phyloP scores from a whole-genome alignment of 2,888 invertebrate species.

The Nipponacmea schrenckii region DNA sequence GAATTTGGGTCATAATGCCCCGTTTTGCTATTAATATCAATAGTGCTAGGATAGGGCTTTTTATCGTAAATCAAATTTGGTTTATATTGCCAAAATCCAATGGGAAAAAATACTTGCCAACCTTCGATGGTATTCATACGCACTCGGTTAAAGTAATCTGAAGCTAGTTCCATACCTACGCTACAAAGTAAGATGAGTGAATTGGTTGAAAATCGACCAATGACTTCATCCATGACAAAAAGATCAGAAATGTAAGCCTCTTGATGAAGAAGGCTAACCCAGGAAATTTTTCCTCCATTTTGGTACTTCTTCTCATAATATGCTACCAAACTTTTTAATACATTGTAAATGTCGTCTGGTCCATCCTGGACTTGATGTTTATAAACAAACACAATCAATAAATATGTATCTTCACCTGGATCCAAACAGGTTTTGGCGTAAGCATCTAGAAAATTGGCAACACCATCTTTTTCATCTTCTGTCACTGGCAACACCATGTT shows the following conservation, averaged over 20 bases:
- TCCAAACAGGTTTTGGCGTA: slow-evolving; percentile 81
- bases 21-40: slow-evolving; percentile 65
- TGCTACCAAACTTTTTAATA: slow-evolving; percentile 75
- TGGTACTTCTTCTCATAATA: slow-evolving; percentile 75
- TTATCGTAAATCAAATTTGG: slow-evolving; percentile 71
- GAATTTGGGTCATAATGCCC: slow-evolving; percentile 84
- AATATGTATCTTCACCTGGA: slow-evolving; percentile 81
- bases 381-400: slow-evolving; percentile 78
- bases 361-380: slow-evolving; percentile 26
- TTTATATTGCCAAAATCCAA: slow-evolving; percentile 89
- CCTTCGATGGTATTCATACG: slow-evolving; percentile 93
- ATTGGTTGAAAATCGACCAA: slow-evolving; percentile 79
- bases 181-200: slow-evolving; percentile 55
- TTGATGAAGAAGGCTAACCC: slow-evolving; percentile 67
- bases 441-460: slow-evolving; percentile 77
- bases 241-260: slow-evolving; percentile 67
- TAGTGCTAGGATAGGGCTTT: slow-evolving; percentile 56
- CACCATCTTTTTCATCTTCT: slow-evolving; percentile 69
- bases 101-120: slow-evolving; percentile 90
- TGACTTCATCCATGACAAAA: slow-evolving; percentile 76
- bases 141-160: slow-evolving; percentile 85
- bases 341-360: slow-evolving; percentile 72
- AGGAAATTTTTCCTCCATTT: slow-evolving; percentile 74
- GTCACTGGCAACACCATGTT: slow-evolving; percentile 80
- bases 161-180: slow-evolving; percentile 58